These are phyloP conservation scores for Tinamus major DNA, from an alignment of 2,797 vertebrate species.

Conservation along the genomic window DNA sequence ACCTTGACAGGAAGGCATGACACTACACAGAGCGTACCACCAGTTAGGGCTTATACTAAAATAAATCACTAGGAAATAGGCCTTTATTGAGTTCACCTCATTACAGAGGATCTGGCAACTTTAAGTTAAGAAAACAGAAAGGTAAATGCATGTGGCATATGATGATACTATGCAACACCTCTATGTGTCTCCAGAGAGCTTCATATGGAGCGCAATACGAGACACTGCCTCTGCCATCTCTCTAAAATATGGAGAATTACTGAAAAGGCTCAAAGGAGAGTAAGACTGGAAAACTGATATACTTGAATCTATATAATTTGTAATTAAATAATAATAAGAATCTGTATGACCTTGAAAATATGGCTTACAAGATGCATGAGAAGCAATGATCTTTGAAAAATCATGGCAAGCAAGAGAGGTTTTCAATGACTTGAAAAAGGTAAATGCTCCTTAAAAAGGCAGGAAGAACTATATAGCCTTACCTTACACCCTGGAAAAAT, in stretches of 20 bases:
- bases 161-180: background rate
- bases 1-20: background rate
- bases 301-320: background rate
- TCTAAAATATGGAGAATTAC: background rate
- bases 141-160: background rate
- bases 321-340: too few relatives aligned
- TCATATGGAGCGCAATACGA: background rate
- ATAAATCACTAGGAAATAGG: background rate
- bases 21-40: background rate
- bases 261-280: background rate
- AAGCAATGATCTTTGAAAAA: background rate
- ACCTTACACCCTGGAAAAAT: background rate
- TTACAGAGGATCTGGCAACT: background rate
- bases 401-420: background rate
- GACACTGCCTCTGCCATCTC: background rate
- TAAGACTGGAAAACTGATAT: background rate
- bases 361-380: background rate
- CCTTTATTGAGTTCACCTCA: background rate
- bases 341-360: background rate
- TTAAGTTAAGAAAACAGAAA: background rate
- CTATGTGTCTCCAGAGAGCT: background rate
- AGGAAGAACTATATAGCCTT: background rate
- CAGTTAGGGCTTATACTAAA: background rate
- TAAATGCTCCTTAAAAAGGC: background rate
- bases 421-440: background rate